Conservation (phyloP, 2,113 vertebrate genomes). For the Seriola quinqueradiata region DNA sequence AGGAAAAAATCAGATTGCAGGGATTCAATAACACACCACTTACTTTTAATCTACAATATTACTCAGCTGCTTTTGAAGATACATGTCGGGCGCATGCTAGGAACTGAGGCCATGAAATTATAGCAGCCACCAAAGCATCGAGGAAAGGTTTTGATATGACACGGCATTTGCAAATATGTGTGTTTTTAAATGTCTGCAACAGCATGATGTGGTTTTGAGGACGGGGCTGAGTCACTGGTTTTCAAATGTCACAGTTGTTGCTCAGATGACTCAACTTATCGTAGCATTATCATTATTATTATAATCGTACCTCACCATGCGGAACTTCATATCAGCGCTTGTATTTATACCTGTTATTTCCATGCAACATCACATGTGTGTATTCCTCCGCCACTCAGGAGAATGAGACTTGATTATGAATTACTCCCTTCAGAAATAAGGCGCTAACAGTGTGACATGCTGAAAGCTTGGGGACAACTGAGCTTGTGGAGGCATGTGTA, state of each 20-base stretch:
- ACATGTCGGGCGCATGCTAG: too few species aligned
- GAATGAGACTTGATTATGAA: slow-evolving; percentile 52
- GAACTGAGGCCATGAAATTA: neutral
- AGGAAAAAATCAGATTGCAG: neutral
- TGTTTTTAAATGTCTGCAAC: slow-evolving; percentile 2
- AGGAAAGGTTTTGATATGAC: neutral
- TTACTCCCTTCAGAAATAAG: slow-evolving; percentile 67
- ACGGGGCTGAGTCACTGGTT: slow-evolving; percentile 23
- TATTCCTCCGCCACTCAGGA: slow-evolving; percentile 1
- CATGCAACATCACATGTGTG: neutral
- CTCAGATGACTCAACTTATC: slow-evolving; percentile 21
- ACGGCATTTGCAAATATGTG: neutral
- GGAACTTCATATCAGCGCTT: neutral
- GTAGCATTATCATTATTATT: neutral
- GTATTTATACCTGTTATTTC: neutral
- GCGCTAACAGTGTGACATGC: slow-evolving; percentile 13
- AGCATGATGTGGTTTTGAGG: slow-evolving; percentile 2
- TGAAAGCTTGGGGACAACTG: slow-evolving; percentile 20
- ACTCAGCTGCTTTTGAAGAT: neutral
- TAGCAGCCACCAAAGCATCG: neutral
- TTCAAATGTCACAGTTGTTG: slow-evolving; percentile 29
- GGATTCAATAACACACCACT: slow-evolving; percentile 14
- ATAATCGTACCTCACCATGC: neutral
- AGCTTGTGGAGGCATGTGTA: slow-evolving; percentile 31
- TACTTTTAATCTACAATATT: slow-evolving; percentile 1